These are phyloP conservation scores for Sialia sialis DNA, from an alignment of 2,113 vertebrate species.

Conservation along the genomic window DNA sequence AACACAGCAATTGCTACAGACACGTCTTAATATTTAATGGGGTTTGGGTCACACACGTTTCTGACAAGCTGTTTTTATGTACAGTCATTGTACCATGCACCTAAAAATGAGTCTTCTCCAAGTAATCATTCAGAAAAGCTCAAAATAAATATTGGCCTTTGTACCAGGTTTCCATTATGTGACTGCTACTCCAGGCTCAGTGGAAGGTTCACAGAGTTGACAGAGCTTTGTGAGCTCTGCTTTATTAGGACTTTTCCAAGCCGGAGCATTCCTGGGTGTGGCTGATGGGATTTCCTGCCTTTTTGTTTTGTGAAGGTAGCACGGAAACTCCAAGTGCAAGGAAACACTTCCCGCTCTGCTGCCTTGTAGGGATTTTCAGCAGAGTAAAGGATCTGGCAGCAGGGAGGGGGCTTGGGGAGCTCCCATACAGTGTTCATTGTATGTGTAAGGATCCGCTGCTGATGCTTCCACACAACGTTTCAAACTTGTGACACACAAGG, in stretches of 20 bases:
- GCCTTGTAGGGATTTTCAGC: fast-evolving
- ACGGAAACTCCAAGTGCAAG: neutral
- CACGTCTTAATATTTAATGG: neutral
- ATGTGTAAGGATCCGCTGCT: too few relatives aligned
- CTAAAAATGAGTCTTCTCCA: neutral
- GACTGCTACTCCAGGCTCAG: neutral
- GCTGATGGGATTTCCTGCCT: conserved; percentile 45
- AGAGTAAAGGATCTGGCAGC: neutral
- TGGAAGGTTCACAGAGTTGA: neutral
- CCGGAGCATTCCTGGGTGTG: neutral
- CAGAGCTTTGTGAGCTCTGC: neutral
- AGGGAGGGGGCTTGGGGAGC: fast-evolving
- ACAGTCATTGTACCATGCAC: neutral
- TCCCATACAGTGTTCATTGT: neutral
- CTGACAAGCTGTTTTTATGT: neutral
- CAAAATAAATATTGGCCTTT: neutral
- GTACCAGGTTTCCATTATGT: neutral
- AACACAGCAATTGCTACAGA: neutral
- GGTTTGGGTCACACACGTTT: neutral
- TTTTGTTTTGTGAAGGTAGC: neutral
- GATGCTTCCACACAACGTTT: neutral
- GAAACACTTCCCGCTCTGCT: neutral
- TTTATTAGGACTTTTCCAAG: conserved; percentile 12
- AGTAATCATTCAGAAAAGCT: neutral
- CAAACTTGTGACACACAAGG: neutral